These are phyloP conservation scores for Lamellibrachia luymesi DNA, from an alignment of 1,140 invertebrate genomes.

Conservation along the genomic window DNA sequence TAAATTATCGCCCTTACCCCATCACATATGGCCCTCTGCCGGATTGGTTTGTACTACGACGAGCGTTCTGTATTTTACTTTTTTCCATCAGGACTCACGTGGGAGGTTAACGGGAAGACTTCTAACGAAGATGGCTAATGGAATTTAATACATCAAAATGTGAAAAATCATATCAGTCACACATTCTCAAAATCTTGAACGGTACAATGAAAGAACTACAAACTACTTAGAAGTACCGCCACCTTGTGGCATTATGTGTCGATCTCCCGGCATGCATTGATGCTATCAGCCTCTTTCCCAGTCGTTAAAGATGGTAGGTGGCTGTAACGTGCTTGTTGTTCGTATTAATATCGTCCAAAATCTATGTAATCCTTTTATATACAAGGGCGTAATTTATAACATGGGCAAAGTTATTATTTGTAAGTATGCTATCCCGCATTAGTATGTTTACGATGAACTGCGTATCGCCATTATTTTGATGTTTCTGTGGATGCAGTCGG, in stretches of 20 bases:
- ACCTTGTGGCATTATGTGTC: background rate
- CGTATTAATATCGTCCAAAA: background rate
- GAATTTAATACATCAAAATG: too few species aligned
- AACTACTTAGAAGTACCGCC: background rate
- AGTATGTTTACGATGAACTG: background rate
- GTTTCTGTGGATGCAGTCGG: background rate
- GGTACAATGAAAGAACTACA: too few species aligned
- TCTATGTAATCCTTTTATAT: background rate
- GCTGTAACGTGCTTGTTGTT: background rate
- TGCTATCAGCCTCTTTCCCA: background rate
- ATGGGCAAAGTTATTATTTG: background rate
- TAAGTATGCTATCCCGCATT: background rate
- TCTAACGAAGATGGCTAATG: too few species aligned
- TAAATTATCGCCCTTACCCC: background rate
- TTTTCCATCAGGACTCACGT: too few species aligned
- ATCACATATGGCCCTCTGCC: background rate
- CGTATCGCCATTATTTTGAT: background rate
- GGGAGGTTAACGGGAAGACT: too few species aligned
- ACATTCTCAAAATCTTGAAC: too few species aligned
- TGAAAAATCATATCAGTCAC: too few species aligned
- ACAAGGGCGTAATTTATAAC: background rate
- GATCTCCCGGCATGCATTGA: background rate
- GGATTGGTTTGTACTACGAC: background rate
- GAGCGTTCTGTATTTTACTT: too few species aligned
- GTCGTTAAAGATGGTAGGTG: background rate